These are phyloP conservation scores for Xestia xanthographa DNA, from an alignment of 2,888 invertebrate species.

Conservation along the genomic window DNA sequence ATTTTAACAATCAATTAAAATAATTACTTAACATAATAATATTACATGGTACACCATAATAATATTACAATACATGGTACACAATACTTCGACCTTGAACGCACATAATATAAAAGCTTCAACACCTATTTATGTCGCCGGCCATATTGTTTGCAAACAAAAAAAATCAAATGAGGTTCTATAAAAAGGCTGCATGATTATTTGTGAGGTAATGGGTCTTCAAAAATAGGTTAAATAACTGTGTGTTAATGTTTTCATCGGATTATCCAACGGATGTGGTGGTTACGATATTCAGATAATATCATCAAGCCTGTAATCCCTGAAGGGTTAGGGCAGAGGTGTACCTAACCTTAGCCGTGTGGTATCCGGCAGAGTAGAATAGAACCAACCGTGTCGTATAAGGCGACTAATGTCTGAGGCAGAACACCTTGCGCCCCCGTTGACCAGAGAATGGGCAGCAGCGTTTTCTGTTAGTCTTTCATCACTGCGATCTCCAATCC, in stretches of 20 bases:
- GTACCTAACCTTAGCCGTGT: too few relatives aligned
- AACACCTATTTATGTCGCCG: constrained; percentile 32
- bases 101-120: constrained; percentile 28
- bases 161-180: constrained; percentile 35
- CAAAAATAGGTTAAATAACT: constrained; percentile 33
- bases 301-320: background rate
- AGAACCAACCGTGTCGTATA: too few relatives aligned
- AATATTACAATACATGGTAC: constrained; percentile 16
- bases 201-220: constrained; percentile 22
- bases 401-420: too few relatives aligned
- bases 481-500: too few relatives aligned
- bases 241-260: background rate
- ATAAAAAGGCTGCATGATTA: constrained; percentile 39
- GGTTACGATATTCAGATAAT: background rate
- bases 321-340: background rate
- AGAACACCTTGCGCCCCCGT: too few relatives aligned
- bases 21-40: constrained; percentile 42
- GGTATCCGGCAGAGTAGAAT: too few relatives aligned
- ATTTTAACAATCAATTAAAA: constrained; percentile 54
- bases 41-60: constrained; percentile 22
- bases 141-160: constrained; percentile 57
- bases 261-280: constrained; percentile 4
- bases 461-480: too few relatives aligned
- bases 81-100: constrained; percentile 56
- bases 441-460: too few relatives aligned